Evolutionary conservation across 2,113 vertebrate genomes (phyloP).

Genomic region (Prunella fulvescens): DNA sequence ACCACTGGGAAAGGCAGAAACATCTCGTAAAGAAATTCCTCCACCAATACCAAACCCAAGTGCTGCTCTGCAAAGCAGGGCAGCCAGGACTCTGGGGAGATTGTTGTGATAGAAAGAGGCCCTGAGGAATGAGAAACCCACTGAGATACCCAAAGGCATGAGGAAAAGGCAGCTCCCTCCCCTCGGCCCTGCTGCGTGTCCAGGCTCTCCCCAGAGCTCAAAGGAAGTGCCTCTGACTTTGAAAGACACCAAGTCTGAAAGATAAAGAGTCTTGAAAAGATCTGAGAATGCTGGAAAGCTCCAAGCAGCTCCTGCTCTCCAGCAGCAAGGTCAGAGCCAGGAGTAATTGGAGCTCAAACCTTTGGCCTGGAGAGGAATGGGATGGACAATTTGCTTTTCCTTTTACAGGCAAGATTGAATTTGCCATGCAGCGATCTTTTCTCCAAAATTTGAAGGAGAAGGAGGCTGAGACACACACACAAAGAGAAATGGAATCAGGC

Average conservation of each 20-base stretch:
- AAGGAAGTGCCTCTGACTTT: background rate
- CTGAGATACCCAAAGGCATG: background rate
- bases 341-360: background rate
- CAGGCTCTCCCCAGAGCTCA: background rate
- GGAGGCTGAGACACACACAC: background rate
- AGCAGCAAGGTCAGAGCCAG: background rate
- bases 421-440: background rate
- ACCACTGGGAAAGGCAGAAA: background rate
- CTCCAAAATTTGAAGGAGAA: background rate
- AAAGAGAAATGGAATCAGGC: background rate
- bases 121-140: background rate
- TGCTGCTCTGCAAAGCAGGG: background rate
- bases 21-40: background rate
- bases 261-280: background rate
- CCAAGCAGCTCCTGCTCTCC: background rate
- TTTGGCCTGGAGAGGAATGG: background rate
- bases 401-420: background rate
- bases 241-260: background rate
- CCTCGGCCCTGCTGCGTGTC: rapidly evolving
- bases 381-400: background rate
- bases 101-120: background rate
- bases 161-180: background rate
- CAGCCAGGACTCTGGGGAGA: background rate
- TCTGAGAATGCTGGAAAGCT: background rate
- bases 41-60: rapidly evolving